phyloP scores from a whole-genome alignment of 1,140 invertebrate genomes.

The Sycobia sp. region DNA sequence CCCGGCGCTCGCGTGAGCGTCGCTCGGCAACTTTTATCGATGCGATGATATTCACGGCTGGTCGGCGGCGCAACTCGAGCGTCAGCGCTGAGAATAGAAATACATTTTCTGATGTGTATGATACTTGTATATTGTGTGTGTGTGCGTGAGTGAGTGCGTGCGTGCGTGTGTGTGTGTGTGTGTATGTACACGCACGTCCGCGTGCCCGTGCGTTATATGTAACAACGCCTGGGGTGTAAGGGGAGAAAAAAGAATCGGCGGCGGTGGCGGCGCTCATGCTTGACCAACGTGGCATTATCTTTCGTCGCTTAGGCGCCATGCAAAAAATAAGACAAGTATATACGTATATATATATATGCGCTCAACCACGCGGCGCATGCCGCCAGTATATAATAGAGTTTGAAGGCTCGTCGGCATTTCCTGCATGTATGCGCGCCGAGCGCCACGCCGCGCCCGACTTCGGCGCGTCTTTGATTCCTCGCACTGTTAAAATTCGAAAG shows the following conservation, averaged over 20 bases:
- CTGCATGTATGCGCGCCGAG: background rate
- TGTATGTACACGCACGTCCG: background rate
- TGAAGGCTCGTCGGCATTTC: conserved; percentile 4
- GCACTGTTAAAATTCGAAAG: too few relatives aligned
- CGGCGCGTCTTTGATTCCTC: too few relatives aligned
- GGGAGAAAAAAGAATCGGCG: background rate
- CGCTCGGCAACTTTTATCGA: background rate
- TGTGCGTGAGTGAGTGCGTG: background rate
- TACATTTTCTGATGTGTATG: too few relatives aligned
- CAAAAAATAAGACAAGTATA: conserved; percentile 1
- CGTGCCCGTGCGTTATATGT: background rate
- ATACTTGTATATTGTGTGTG: too few relatives aligned
- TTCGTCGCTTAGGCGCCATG: conserved; percentile 21
- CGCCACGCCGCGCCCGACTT: background rate
- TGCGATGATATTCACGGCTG: conserved; percentile 3
- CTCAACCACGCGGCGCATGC: background rate
- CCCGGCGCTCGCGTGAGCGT: too few relatives aligned
- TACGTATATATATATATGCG: too few relatives aligned
- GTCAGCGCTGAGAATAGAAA: conserved; percentile 55
- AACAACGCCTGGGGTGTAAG: too few relatives aligned
- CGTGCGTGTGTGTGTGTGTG: background rate
- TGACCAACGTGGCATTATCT: background rate
- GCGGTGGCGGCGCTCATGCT: background rate
- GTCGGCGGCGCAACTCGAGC: conserved; percentile 36
- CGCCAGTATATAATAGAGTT: too few relatives aligned